Evolutionary conservation across 2,888 invertebrate species (phyloP).

Genomic region (Orthonevra nobilis): DNA sequence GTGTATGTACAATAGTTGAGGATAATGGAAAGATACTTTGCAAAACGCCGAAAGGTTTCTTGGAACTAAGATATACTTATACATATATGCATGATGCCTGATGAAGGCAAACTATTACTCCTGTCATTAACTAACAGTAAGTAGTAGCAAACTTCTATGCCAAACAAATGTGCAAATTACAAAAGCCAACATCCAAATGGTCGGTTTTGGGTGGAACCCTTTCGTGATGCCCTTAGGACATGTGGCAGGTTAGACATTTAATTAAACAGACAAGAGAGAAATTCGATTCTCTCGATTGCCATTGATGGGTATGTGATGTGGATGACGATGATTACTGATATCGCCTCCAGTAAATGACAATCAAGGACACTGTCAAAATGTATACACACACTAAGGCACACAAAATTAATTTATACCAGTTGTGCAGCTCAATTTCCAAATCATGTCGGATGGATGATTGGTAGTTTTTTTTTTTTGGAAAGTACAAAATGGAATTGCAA

Average conservation of each 20-base stretch:
- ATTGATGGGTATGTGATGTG: constrained; percentile 18
- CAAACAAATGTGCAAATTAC: not conserved
- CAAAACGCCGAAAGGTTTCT: no score
- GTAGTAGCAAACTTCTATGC: not conserved
- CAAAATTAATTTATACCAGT: constrained; percentile 3
- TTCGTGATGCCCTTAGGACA: constrained; percentile 27
- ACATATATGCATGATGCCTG: no score
- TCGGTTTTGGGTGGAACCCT: constrained; percentile 22
- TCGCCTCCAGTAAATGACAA: constrained; percentile 36
- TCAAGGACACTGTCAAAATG: constrained; percentile 15
- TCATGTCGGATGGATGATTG: not conserved
- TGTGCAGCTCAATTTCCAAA: not conserved
- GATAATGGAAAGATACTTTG: no score
- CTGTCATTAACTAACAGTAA: not conserved
- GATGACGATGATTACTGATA: constrained; percentile 34
- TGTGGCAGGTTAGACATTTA: constrained; percentile 39
- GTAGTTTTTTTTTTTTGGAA: not conserved
- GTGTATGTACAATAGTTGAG: no score
- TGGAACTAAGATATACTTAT: no score
- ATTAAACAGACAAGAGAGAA: constrained; percentile 45
- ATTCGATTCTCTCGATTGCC: constrained; percentile 5
- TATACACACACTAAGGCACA: no score
- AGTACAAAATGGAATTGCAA: no score
- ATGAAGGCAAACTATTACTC: no score
- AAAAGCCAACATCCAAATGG: not conserved